phyloP scores from a whole-genome alignment of 2,113 vertebrate genomes.

The Vireo altiloquus region DNA sequence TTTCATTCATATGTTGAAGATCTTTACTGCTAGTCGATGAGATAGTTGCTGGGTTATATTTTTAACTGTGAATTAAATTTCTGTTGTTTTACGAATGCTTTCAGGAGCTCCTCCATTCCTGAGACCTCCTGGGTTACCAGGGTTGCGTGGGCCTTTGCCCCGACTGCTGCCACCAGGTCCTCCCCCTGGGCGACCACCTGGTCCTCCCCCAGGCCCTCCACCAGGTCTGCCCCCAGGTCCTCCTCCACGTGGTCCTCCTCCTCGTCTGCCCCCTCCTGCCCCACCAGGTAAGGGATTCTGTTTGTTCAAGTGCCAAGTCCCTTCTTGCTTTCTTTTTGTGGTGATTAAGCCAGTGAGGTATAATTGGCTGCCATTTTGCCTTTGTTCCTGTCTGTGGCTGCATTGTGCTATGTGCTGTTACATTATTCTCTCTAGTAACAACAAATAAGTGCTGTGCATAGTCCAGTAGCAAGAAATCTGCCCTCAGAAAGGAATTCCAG shows the following conservation, averaged over 20 bases:
- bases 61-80: not conserved
- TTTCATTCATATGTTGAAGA: not conserved
- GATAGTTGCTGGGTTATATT: not conserved
- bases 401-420: not conserved
- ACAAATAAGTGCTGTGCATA: not conserved
- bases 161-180: conserved; percentile 93
- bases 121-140: conserved; percentile 91
- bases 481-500: not conserved
- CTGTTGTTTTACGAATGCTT: not conserved
- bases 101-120: conserved; percentile 94
- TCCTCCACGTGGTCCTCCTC: conserved; percentile 93
- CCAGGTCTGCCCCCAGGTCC: conserved; percentile 94
- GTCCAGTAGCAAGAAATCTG: not conserved
- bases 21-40: not conserved
- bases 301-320: not conserved
- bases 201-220: conserved; percentile 91
- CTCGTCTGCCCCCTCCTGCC: conserved; percentile 89
- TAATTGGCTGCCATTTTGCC: not conserved
- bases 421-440: not conserved
- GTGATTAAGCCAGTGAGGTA: not conserved
- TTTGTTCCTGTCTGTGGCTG: not conserved
- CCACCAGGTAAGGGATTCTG: conserved; percentile 83
- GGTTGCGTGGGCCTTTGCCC: conserved; percentile 89
- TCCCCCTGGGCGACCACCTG: conserved; percentile 91
- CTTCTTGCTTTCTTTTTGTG: not conserved